Evolutionary conservation across 2,113 vertebrate species (phyloP).

Genomic region (Oryzias celebensis): DNA sequence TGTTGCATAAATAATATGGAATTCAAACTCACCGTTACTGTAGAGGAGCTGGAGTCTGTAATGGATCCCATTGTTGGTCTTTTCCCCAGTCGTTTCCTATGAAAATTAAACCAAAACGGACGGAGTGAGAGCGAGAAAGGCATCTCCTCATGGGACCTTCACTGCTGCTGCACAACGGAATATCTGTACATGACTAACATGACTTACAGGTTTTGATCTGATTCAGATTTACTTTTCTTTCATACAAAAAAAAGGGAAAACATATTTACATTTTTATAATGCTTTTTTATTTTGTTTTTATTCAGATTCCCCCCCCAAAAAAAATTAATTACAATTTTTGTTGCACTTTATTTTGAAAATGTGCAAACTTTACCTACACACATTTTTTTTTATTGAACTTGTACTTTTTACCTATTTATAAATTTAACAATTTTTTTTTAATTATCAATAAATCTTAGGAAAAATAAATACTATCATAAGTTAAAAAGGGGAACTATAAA

Average conservation of each 20-base stretch:
- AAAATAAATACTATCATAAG: no score
- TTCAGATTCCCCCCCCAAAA: background rate
- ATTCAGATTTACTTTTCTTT: slow-evolving; percentile 17
- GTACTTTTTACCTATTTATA: no score
- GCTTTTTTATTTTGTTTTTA: background rate
- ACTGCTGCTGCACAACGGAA: slow-evolving; percentile 29
- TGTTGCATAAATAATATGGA: slow-evolving; percentile 32
- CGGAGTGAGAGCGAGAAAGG: slow-evolving; percentile 40
- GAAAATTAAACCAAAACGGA: slow-evolving; percentile 68
- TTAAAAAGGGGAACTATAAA: no score
- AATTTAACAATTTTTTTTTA: no score
- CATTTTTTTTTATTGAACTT: no score
- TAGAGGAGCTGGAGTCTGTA: slow-evolving; percentile 98
- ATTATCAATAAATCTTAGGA: no score
- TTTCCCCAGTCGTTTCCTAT: slow-evolving; percentile 96
- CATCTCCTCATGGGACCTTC: slow-evolving; percentile 46
- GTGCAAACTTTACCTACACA: no score
- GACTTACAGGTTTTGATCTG: background rate
- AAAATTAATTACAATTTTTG: background rate
- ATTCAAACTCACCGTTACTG: slow-evolving; percentile 88
- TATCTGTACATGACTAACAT: slow-evolving; percentile 26
- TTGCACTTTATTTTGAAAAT: background rate
- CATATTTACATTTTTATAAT: no score
- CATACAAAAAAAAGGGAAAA: background rate
- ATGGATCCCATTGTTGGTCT: slow-evolving; percentile 99